Evolutionary conservation across 2,113 vertebrate genomes (phyloP).

Genomic region (Actinemys pallida): DNA sequence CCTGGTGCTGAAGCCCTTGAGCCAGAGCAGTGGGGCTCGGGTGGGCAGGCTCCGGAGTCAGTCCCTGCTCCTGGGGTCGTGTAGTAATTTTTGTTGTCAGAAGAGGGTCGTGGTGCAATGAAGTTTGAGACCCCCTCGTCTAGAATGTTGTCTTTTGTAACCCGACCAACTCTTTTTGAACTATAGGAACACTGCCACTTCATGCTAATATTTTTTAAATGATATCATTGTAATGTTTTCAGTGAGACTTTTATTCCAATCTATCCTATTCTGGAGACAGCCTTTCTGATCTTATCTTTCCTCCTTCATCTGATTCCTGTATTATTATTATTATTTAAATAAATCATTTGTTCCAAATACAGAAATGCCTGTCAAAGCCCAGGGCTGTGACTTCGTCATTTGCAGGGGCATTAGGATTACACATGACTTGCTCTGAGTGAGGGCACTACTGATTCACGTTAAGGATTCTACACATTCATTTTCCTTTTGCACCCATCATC

Average conservation of each 20-base stretch:
- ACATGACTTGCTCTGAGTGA: neutral
- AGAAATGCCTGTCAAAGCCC: slow-evolving; percentile 26
- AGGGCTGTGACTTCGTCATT: slow-evolving; percentile 29
- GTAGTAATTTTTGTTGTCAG: too few relatives aligned
- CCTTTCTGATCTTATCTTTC: neutral
- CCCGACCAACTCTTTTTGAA: neutral
- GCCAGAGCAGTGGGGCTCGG: too few relatives aligned
- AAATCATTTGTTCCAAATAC: slow-evolving; percentile 37
- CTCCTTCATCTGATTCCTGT: neutral
- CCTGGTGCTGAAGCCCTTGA: too few relatives aligned
- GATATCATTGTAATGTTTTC: neutral
- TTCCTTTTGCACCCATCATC: slow-evolving; percentile 39
- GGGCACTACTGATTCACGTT: slow-evolving; percentile 12
- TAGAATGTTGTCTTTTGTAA: neutral
- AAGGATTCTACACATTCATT: neutral
- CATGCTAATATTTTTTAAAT: rapidly evolving
- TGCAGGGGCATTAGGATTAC: neutral
- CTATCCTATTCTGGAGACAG: neutral
- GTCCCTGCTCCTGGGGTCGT: too few relatives aligned
- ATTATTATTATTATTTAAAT: neutral
- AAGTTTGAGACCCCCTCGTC: neutral
- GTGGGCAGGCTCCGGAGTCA: too few relatives aligned
- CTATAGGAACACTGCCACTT: neutral
- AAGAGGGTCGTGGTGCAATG: too few relatives aligned
- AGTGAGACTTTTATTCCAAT: neutral